Evolutionary conservation across 2,797 vertebrate species (phyloP), one percentile per base, ranked within the genome.

Genomic region (Enteromius anoplus): DNA sequence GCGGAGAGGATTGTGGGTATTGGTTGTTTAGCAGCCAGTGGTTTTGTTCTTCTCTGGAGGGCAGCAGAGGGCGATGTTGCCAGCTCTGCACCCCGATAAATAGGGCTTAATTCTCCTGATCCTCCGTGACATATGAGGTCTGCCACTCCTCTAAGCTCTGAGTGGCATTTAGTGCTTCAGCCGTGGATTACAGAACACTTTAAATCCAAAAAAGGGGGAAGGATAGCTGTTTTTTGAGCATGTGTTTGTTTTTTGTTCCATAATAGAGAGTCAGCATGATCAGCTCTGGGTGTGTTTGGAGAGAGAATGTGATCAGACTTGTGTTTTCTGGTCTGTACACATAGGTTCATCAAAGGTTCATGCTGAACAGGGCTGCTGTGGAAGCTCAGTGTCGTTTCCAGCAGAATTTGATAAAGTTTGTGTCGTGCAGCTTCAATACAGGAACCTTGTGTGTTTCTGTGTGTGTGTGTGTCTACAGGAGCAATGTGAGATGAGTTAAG

Each of bases 31-130:
- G 60, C 53, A 26, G 75, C 17, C 4, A 17, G 55, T 26, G n/a
- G 34, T 45, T 32, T n/a, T 32, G 29, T 12, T 26, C n/a, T 47
- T 70, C 68, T 47, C 70, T 53, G 70, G 70, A 73, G 70, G 72
- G 51, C 37, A 47, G 58, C 70, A 51, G 45, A 21, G 70, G 70
- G 70, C 42, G 15, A 15, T 26, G 73, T 60, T 42, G 53, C 32
- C 80, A 75, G 66, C 83, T 81, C 77, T 87, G 80, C 71, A 69
- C 80, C 84, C 84, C 88, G 83, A 88, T 91, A 90, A 87, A 90
- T 90, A 85, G 86, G 89, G 84, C 86, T 85, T 90, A 88, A 83
- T 89, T 88, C 86, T 89, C 55, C 83, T 90, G 84, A 89, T 86
- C 70, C n/a, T 79, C 40, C 83, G 78, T 85, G 83, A 85, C 89